Evolutionary conservation across 2,797 vertebrate species (phyloP).

Genomic region (Melanitta fusca): DNA sequence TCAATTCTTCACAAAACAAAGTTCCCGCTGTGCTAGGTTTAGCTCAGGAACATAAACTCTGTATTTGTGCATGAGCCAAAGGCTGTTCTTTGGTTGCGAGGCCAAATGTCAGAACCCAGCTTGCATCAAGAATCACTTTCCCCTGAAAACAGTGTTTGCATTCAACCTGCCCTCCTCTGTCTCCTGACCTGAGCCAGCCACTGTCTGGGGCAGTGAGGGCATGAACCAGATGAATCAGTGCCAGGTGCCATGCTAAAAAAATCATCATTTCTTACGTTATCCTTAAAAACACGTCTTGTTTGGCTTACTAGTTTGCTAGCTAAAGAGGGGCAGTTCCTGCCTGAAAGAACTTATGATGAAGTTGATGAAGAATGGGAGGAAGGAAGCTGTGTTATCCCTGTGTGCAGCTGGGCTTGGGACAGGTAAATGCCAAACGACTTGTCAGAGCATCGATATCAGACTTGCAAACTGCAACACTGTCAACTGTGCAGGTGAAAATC

Average conservation of each 20-base stretch:
- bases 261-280: rapidly evolving
- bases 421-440: rapidly evolving
- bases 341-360: background rate
- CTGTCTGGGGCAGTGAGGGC: background rate
- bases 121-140: background rate
- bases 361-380: background rate
- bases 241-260: background rate
- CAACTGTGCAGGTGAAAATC: background rate
- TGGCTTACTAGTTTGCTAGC: background rate
- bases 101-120: background rate
- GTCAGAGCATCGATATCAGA: background rate
- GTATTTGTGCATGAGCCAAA: background rate
- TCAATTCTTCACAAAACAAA: background rate
- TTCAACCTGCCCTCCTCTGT: background rate
- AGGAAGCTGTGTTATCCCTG: background rate
- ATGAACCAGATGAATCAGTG: rapidly evolving
- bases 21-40: background rate
- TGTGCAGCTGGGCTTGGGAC: background rate
- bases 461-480: background rate
- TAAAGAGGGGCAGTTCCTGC: background rate
- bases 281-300: background rate
- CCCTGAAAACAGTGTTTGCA: background rate
- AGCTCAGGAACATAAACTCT: background rate
- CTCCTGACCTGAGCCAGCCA: background rate
- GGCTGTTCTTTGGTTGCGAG: rapidly evolving